phyloP scores from a whole-genome alignment of 2,888 invertebrate species.

The Acrocyrtus sp. region DNA sequence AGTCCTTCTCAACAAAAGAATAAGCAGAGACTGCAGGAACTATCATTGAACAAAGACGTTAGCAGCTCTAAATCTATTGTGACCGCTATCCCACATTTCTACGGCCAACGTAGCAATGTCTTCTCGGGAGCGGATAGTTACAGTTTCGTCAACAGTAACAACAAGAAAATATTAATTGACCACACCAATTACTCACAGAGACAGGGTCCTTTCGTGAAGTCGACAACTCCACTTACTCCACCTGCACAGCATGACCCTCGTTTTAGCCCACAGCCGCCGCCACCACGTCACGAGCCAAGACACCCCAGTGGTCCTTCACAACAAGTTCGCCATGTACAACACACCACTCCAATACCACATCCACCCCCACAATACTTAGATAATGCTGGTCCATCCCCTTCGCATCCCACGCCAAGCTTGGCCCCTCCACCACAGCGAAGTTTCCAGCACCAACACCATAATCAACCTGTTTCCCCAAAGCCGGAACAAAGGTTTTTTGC shows the following conservation, averaged over 20 bases:
- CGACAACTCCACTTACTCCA: background rate
- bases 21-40: conserved; percentile 47
- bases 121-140: conserved; percentile 44
- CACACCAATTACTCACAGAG: conserved; percentile 39
- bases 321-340: conserved; percentile 1
- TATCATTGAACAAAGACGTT: conserved; percentile 42
- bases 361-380: conserved; percentile 23
- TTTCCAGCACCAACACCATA: background rate
- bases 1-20: conserved; percentile 59
- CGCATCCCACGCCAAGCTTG: conserved; percentile 11
- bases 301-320: too few species aligned
- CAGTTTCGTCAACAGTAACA: conserved; percentile 49
- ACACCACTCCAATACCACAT: conserved; percentile 6
- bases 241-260: conserved; percentile 22
- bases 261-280: too few species aligned
- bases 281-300: too few species aligned
- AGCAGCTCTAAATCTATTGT: conserved; percentile 28
- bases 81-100: conserved; percentile 52
- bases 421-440: conserved; percentile 12
- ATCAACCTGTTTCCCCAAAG: conserved; percentile 3
- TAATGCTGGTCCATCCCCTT: conserved; percentile 23
- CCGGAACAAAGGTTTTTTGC: too few species aligned
- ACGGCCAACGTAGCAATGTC: conserved; percentile 56
- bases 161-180: conserved; percentile 50
- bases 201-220: conserved; percentile 28